phyloP scores from a whole-genome alignment of 92 coral and sea anemone species.

The Zoanthus sansibaricus region DNA sequence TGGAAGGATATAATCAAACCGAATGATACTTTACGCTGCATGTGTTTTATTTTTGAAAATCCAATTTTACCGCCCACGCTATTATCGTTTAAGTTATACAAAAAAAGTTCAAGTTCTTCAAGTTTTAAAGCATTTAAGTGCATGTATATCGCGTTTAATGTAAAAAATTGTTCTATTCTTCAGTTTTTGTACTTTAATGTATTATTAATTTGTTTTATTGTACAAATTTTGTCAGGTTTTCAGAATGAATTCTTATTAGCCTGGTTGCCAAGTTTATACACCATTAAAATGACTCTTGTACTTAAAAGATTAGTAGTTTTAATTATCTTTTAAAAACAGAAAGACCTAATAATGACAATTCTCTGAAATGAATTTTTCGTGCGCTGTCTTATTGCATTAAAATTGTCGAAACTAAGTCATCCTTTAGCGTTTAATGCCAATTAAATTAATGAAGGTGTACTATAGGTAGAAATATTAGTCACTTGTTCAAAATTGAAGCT shows the following conservation, averaged over 20 bases:
- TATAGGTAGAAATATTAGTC: background rate
- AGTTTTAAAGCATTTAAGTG: background rate
- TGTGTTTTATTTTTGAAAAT: background rate
- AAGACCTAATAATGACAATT: background rate
- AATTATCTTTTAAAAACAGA: background rate
- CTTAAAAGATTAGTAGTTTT: background rate
- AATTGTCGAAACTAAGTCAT: background rate
- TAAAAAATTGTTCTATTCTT: too few relatives aligned
- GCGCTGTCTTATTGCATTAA: background rate
- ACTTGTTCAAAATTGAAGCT: background rate
- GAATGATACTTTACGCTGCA: background rate
- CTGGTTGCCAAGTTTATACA: background rate
- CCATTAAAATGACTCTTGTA: background rate
- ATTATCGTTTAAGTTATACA: background rate
- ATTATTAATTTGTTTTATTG: background rate
- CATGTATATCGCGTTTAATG: background rate
- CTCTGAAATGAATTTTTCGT: background rate
- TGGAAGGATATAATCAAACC: too few relatives aligned
- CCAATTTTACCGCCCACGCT: background rate
- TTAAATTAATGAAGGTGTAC: background rate
- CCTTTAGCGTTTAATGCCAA: background rate
- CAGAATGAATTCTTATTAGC: background rate
- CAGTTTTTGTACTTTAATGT: background rate
- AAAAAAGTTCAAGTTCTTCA: background rate
- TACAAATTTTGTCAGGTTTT: background rate